Evolutionary conservation across 2,888 invertebrate genomes (phyloP).

Genomic region (Ichneumoninae sp.): DNA sequence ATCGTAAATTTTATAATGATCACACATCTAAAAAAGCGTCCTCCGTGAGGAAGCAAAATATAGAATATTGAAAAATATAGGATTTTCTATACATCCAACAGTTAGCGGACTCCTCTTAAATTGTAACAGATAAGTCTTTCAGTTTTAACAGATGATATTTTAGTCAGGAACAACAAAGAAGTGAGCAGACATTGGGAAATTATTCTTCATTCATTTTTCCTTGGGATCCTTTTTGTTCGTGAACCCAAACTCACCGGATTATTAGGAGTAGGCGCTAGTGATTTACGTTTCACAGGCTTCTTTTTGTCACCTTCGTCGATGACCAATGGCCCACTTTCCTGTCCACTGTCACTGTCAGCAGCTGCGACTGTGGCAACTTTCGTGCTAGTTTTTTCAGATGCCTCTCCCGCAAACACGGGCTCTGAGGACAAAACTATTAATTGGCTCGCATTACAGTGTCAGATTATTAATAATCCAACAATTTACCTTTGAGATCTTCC

Average conservation of each 20-base stretch:
- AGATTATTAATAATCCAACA: neutral
- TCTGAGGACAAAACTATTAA: slow-evolving; percentile 46
- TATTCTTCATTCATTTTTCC: neutral
- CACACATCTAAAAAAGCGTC: neutral
- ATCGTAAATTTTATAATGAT: neutral
- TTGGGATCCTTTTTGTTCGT: too few species aligned
- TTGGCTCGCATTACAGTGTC: neutral
- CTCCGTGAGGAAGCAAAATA: neutral
- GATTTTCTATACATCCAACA: neutral
- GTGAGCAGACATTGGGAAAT: neutral
- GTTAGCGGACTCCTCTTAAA: neutral
- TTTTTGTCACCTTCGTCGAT: slow-evolving; percentile 83
- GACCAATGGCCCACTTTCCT: slow-evolving; percentile 79
- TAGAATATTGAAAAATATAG: neutral
- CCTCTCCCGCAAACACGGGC: neutral
- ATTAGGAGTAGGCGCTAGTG: slow-evolving; percentile 68
- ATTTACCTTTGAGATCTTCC: slow-evolving; percentile 72
- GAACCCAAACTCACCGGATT: slow-evolving; percentile 75
- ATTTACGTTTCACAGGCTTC: slow-evolving; percentile 79
- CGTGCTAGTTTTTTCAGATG: slow-evolving; percentile 42
- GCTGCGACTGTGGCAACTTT: slow-evolving; percentile 47
- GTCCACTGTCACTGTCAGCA: slow-evolving; percentile 75
- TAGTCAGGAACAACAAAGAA: neutral
- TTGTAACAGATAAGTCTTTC: neutral
- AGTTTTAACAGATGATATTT: neutral